Evolutionary conservation across 2,113 vertebrate genomes (phyloP).

Genomic region (Onychostruthus taczanowskii): DNA sequence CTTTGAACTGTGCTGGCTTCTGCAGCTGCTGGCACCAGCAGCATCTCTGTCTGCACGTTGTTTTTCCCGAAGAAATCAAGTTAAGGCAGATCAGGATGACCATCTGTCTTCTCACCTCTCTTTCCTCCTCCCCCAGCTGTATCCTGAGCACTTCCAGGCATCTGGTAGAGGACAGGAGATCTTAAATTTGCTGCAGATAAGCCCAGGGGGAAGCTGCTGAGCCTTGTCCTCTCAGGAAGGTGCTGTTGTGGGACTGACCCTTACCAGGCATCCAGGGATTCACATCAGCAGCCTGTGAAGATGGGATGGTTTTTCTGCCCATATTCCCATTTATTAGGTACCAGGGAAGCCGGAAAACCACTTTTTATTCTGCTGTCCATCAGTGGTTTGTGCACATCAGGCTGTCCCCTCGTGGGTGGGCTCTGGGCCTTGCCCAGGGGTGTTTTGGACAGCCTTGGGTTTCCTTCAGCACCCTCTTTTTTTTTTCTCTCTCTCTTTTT

Average conservation of each 20-base stretch:
- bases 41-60: background rate
- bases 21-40: background rate
- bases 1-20: background rate
- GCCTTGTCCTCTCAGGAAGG: background rate
- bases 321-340: background rate
- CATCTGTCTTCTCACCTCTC: background rate
- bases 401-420: background rate
- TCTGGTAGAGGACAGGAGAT: background rate
- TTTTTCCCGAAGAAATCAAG: background rate
- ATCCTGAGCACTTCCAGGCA: background rate
- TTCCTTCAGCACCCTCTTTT: background rate
- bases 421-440: background rate
- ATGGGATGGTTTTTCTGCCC: background rate
- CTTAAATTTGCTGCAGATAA: background rate
- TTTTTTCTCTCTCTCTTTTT: background rate
- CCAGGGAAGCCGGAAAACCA: too few relatives aligned
- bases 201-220: background rate
- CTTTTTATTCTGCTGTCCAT: background rate
- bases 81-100: background rate
- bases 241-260: background rate
- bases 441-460: background rate
- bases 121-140: background rate
- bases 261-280: background rate
- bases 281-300: background rate
- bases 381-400: fast-evolving